Base-by-base conservation (phyloP, 2,888 invertebrate genomes). In the Andrena haemorrhoa region DNA sequence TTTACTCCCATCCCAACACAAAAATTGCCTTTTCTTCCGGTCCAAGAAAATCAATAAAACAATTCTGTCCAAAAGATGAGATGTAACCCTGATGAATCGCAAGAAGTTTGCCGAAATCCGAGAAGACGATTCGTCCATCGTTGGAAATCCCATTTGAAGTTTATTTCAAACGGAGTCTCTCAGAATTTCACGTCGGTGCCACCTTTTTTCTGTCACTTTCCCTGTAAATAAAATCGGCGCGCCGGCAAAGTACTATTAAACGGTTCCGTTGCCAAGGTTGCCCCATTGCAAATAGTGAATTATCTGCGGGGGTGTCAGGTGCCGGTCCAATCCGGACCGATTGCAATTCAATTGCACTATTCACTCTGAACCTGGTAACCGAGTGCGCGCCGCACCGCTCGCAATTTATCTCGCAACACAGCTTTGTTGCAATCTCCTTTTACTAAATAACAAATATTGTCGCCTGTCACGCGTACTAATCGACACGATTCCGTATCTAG, bases 281-380 rank as follows among this genome's bases (percentile, higher is more conserved):
- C 82, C 86, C 56, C 86, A 86, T 89, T 81, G 88, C 88, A 85
- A 83, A 90, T 91, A 90, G 87, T 86, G 84, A 89, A 90, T 91
- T 90, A 92, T 90, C 90, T 83, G 86, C 88, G 80, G 83, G 56
- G 90, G 91, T 90, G 88, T 88, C 92, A 92, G 92, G 92, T 92
- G 92, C 89, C 85, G 88, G 87, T 91, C 89, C 90, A 89, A 91
- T 90, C 89, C 84, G 88, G 89, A 88, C 89, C 87, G 89, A 89
- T 90, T 88, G 86, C 90, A 89, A 91, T 92, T 91, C 88, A 92
- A 92, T 92, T 90, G 90, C 89, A 92, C 89, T 90, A 90, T 90
- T 92, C 89, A 86, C 88, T 89, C 87, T 89, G 85, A 89, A 88
- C 86, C 89, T 83, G 86, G 84, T 90, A 90, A 90, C 91, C 89